A percentile compares a stretch with the other conserved stretches of the same genome.
These are phyloP conservation scores for Platygyra sinensis DNA, from an alignment of 64 coral and sea anemone species.

Conservation along the genomic window DNA sequence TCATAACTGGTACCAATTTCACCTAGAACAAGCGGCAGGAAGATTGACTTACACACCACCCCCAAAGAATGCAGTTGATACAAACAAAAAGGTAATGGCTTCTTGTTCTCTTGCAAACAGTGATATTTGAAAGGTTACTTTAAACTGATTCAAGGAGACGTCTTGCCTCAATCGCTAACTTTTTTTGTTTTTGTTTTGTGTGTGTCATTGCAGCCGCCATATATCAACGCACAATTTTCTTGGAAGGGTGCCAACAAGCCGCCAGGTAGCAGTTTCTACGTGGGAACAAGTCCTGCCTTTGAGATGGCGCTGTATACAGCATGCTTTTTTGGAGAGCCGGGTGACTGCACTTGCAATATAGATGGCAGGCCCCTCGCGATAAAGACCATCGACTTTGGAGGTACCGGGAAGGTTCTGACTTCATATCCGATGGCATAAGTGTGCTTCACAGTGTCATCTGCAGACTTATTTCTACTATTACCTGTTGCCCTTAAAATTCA, in stretches of 20 bases:
- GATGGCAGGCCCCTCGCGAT: background rate
- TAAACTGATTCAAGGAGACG: no score
- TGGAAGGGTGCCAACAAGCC: conserved; percentile 8
- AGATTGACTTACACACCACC: background rate
- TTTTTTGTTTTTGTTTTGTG: background rate
- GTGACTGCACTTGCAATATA: background rate
- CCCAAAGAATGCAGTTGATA: background rate
- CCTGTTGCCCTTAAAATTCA: background rate
- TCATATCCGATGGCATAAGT: background rate
- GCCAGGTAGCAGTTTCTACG: conserved; percentile 1
- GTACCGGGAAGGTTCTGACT: background rate
- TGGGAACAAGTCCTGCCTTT: conserved; percentile 5
- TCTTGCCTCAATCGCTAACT: no score
- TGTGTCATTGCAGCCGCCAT: background rate
- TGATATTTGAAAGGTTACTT: no score
- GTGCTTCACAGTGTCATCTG: background rate
- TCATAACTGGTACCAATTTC: conserved; percentile 20
- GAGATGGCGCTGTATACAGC: conserved; percentile 1
- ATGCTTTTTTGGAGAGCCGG: background rate
- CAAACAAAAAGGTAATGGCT: background rate
- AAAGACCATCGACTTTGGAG: background rate
- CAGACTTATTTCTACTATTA: background rate
- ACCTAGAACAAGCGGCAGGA: background rate
- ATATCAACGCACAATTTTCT: background rate
- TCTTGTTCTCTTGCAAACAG: background rate